Evolutionary conservation across 2,888 invertebrate genomes (phyloP).

Genomic region (Brachyptera risi): DNA sequence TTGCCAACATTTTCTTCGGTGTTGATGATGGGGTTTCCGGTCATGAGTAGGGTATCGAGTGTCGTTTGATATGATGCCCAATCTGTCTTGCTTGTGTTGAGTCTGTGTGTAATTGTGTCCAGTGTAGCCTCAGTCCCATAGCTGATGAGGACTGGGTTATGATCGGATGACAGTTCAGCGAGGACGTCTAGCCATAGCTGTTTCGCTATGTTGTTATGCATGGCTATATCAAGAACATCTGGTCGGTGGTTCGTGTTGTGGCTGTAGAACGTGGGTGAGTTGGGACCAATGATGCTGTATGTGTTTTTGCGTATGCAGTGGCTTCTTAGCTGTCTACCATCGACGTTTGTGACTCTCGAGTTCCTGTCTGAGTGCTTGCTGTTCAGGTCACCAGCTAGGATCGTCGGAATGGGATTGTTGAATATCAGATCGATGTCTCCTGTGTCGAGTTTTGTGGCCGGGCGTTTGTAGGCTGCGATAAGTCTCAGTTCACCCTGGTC

Average conservation of each 20-base stretch:
- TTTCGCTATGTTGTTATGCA: not conserved
- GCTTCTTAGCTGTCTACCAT: not conserved
- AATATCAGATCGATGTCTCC: not conserved
- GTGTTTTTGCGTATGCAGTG: not conserved
- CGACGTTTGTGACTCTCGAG: not conserved
- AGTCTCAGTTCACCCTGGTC: not conserved
- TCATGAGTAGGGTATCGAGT: not conserved
- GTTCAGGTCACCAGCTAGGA: not conserved
- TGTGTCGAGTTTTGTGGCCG: not conserved
- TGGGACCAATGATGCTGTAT: not conserved
- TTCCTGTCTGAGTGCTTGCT: slow-evolving; percentile 1
- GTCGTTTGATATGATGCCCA: not conserved
- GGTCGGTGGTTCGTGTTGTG: not conserved
- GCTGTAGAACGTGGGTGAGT: not conserved
- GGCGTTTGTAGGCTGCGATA: not conserved
- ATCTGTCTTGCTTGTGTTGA: not conserved
- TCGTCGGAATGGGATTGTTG: not conserved
- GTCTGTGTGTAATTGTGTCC: not conserved
- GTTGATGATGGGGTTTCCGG: not conserved
- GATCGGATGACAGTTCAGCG: not conserved
- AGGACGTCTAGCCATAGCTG: not conserved
- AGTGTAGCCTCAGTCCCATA: not conserved
- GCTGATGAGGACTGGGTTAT: not conserved
- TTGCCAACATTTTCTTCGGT: not conserved
- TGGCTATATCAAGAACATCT: not conserved